Evolutionary conservation across 2,797 vertebrate species (phyloP).

Genomic region (Aphelocoma californica): DNA sequence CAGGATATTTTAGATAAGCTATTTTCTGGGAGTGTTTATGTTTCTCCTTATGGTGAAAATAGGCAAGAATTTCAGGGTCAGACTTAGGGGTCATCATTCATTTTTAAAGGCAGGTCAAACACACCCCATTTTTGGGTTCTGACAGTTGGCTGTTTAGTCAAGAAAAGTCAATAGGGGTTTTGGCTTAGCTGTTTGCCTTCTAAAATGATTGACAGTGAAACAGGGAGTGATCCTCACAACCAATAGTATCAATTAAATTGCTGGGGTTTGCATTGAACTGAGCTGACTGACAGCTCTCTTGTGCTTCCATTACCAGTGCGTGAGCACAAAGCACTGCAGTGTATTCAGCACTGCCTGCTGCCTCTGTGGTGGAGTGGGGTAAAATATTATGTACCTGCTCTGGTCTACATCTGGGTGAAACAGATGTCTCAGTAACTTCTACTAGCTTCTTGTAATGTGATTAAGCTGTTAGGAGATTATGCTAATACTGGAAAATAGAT

Average conservation of each 20-base stretch:
- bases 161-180: neutral
- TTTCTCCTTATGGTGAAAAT: neutral
- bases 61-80: neutral
- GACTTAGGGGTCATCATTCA: neutral
- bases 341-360: neutral
- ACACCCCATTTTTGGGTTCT: neutral
- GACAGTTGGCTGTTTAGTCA: neutral
- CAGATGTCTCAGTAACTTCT: neutral
- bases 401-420: neutral
- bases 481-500: neutral
- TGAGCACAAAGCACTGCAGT: neutral
- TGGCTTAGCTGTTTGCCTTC: neutral
- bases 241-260: neutral
- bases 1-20: neutral
- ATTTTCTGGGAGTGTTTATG: neutral
- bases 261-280: neutral
- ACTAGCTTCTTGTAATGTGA: neutral
- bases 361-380: neutral
- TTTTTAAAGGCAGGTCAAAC: neutral
- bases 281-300: neutral
- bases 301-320: fast-evolving
- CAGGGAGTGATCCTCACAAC: neutral
- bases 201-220: neutral
- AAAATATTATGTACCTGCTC: neutral
- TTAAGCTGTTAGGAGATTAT: neutral